Evolutionary conservation across 2,888 invertebrate genomes (phyloP).

Genomic region (Rotaria sp.): DNA sequence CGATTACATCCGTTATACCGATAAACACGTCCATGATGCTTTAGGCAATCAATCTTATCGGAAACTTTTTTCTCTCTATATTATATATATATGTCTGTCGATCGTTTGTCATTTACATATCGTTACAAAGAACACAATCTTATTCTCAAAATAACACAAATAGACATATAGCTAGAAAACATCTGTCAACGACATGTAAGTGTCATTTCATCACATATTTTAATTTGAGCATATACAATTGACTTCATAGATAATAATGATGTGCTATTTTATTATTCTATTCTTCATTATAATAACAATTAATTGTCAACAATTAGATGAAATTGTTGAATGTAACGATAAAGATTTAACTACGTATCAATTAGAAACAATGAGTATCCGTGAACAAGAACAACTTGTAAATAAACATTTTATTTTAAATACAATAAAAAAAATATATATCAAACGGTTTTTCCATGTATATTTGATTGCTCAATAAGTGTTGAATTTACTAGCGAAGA

Average conservation of each 20-base stretch:
- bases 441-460: no score
- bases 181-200: neutral
- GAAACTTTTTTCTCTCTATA: neutral
- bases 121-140: neutral
- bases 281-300: neutral
- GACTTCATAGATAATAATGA: neutral
- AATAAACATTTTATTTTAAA: neutral
- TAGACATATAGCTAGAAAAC: neutral
- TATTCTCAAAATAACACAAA: neutral
- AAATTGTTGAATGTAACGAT: neutral
- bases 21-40: neutral
- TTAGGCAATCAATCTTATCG: neutral
- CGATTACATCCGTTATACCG: neutral
- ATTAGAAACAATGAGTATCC: neutral
- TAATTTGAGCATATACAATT: neutral
- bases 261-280: neutral
- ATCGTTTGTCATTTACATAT: neutral
- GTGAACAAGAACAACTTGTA: neutral
- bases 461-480: no score
- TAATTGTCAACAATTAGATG: neutral
- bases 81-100: neutral
- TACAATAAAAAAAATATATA: no score
- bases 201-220: neutral
- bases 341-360: neutral
- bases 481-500: no score